phyloP scores from a whole-genome alignment of 2,888 invertebrate species.

The Lithosia quadra region DNA sequence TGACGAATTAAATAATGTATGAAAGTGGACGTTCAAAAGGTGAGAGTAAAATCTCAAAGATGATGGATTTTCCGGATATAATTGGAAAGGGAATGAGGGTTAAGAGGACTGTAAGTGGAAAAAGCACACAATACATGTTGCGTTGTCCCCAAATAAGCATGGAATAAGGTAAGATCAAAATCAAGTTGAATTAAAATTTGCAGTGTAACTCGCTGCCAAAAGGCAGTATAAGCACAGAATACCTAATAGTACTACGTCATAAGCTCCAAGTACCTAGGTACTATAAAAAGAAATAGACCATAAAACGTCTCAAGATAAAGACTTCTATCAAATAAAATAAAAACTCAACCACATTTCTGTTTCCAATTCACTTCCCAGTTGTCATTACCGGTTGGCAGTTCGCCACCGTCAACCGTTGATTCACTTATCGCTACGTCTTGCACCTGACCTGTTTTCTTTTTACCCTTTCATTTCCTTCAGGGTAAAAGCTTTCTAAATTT shows the following conservation, averaged over 20 bases:
- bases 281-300: neutral
- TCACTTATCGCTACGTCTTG: constrained; percentile 41
- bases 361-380: constrained; percentile 33
- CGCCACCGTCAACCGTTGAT: constrained; percentile 34
- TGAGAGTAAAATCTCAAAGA: too few relatives aligned
- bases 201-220: neutral
- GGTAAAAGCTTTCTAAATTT: constrained; percentile 27
- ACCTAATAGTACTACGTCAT: too few relatives aligned
- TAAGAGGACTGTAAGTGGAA: neutral
- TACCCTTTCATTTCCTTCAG: constrained; percentile 44
- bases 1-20: too few relatives aligned
- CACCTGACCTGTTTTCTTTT: constrained; percentile 40
- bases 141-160: neutral
- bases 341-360: constrained; percentile 20
- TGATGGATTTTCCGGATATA: too few relatives aligned
- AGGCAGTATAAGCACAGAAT: neutral
- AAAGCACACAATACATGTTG: too few relatives aligned
- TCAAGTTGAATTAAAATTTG: neutral
- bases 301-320: neutral
- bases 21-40: too few relatives aligned
- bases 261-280: too few relatives aligned
- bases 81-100: too few relatives aligned
- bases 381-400: constrained; percentile 44
- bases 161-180: neutral
- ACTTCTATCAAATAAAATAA: constrained; percentile 7